Evolutionary conservation across 2,888 invertebrate species (phyloP).

Genomic region (Cyrtodaria siliqua): DNA sequence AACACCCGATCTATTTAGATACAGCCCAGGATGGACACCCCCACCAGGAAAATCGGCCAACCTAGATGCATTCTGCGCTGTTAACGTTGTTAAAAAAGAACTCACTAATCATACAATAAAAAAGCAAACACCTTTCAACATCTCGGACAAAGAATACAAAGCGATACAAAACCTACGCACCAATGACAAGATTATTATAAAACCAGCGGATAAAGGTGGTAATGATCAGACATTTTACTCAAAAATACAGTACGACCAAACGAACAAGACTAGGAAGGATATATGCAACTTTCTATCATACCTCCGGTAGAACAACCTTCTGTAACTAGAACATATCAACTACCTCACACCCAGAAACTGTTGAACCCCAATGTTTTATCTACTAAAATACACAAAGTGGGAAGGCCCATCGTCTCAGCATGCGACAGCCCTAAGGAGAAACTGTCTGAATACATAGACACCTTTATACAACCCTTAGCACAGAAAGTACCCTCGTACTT

Average conservation of each 20-base stretch:
- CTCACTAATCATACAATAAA: background rate
- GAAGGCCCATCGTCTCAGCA: background rate
- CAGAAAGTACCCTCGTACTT: background rate
- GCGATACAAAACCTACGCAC: background rate
- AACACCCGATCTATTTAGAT: background rate
- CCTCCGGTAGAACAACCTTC: background rate
- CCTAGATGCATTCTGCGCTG: constrained; percentile 1
- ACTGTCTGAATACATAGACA: background rate
- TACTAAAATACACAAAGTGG: background rate
- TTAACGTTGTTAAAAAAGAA: background rate
- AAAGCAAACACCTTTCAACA: background rate
- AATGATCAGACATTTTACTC: background rate
- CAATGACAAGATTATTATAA: constrained; percentile 8
- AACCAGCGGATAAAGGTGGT: constrained; percentile 8
- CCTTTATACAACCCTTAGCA: background rate
- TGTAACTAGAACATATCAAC: constrained; percentile 6
- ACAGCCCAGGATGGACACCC: constrained; percentile 13
- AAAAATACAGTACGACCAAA: background rate
- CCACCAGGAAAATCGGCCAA: constrained; percentile 14
- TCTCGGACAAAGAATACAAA: background rate
- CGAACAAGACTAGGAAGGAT: constrained; percentile 10
- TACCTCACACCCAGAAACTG: constrained; percentile 1
- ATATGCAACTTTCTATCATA: constrained; percentile 4
- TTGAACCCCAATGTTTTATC: background rate
- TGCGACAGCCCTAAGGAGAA: background rate